These are phyloP conservation scores for Urechis unicinctus DNA, from an alignment of 2,888 invertebrate species.

Conservation along the genomic window DNA sequence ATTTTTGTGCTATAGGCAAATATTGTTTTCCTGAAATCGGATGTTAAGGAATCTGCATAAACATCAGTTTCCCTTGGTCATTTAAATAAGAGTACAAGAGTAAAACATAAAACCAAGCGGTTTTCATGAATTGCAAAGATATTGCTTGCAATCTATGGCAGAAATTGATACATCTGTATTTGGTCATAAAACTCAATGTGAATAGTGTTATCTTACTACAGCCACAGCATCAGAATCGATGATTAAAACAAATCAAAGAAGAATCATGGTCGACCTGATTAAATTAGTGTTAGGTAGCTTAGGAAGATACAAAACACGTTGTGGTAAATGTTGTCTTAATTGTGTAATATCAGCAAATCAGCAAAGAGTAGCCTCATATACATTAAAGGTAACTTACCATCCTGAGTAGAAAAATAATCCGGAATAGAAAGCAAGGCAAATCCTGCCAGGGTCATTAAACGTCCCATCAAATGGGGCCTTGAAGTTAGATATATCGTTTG, in stretches of 20 bases:
- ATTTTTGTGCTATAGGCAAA: too few relatives aligned
- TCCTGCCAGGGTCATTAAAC: slow-evolving; percentile 27
- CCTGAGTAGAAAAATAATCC: slow-evolving; percentile 50
- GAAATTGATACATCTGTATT: neutral
- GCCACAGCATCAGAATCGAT: slow-evolving; percentile 18
- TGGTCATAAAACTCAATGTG: neutral
- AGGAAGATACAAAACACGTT: too few relatives aligned
- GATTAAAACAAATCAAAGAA: slow-evolving; percentile 23
- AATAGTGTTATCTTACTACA: slow-evolving; percentile 8
- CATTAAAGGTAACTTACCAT: slow-evolving; percentile 32
- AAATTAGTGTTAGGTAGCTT: too few relatives aligned
- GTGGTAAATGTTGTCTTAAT: neutral
- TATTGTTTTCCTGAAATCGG: too few relatives aligned
- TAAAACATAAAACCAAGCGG: too few relatives aligned
- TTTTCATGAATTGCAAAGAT: too few relatives aligned
- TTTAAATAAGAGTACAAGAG: too few relatives aligned
- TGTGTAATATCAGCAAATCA: too few relatives aligned
- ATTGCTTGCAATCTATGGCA: neutral
- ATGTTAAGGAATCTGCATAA: too few relatives aligned
- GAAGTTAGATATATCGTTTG: slow-evolving; percentile 35
- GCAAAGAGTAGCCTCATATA: too few relatives aligned
- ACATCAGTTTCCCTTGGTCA: too few relatives aligned
- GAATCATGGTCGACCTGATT: slow-evolving; percentile 45
- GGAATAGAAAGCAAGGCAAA: slow-evolving; percentile 46
- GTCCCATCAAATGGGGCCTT: slow-evolving; percentile 29